Conservation (phyloP, 2,888 invertebrate species). For the Cheilosia impressa region DNA sequence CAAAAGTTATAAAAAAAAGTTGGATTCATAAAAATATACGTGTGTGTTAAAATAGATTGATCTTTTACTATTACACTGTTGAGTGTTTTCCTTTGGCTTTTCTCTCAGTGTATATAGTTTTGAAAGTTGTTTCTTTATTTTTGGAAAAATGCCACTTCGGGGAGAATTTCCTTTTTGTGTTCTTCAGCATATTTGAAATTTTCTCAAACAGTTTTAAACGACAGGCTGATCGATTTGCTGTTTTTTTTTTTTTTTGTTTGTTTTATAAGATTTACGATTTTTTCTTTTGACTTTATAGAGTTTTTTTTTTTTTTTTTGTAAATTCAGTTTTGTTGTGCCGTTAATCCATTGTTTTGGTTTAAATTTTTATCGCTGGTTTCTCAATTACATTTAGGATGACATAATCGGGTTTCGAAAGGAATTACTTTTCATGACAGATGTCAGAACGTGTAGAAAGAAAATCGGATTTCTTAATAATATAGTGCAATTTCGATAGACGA, state of each 20-base stretch:
- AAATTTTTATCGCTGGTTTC: constrained; percentile 27
- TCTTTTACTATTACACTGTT: constrained; percentile 4
- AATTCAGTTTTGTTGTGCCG: not conserved
- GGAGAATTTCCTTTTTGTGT: constrained; percentile 26
- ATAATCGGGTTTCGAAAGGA: constrained; percentile 65
- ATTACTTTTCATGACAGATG: constrained; percentile 60
- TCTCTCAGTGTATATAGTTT: constrained; percentile 15
- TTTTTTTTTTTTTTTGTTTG: constrained; percentile 26
- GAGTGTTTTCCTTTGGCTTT: constrained; percentile 19
- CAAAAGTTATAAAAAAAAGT: constrained; percentile 20
- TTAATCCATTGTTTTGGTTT: constrained; percentile 13
- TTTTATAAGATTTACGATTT: constrained; percentile 22
- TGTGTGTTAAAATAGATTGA: constrained; percentile 6
- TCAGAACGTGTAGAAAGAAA: constrained; percentile 10
- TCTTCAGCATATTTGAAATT: constrained; percentile 16
- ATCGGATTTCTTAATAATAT: constrained; percentile 37
- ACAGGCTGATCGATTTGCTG: constrained; percentile 36
- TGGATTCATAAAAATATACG: constrained; percentile 21
- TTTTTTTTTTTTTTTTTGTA: not conserved
- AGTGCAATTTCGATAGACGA: constrained; percentile 58
- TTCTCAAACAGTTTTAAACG: constrained; percentile 36
- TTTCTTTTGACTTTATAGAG: not conserved
- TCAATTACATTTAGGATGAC: constrained; percentile 53
- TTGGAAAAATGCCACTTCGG: constrained; percentile 64
- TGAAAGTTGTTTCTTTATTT: constrained; percentile 22